These are phyloP conservation scores for Oligia strigilis DNA, from an alignment of 2,888 invertebrate species.

Conservation along the genomic window DNA sequence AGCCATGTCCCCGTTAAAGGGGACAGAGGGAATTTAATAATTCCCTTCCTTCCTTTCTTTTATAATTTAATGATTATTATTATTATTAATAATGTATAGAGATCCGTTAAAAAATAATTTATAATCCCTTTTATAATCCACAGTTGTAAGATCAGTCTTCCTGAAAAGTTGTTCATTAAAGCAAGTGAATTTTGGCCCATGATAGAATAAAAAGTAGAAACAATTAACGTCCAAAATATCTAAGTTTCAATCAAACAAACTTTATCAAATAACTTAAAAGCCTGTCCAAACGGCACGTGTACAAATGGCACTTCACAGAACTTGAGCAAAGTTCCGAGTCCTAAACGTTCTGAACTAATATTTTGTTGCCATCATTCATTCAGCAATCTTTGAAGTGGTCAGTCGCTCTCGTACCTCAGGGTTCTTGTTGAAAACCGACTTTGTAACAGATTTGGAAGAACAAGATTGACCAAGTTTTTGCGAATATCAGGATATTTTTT, in stretches of 20 bases:
- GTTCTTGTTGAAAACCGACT: slow-evolving; percentile 70
- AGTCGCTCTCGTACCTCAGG: slow-evolving; percentile 35
- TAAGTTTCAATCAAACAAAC: slow-evolving; percentile 19
- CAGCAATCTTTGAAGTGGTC: slow-evolving; percentile 70
- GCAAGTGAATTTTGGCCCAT: background rate
- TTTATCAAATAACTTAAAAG: slow-evolving; percentile 28
- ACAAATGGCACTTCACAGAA: slow-evolving; percentile 34
- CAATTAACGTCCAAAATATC: background rate
- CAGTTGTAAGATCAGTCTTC: background rate
- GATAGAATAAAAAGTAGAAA: background rate
- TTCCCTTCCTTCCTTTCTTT: no score
- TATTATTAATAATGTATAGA: no score
- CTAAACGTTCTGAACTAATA: slow-evolving; percentile 33
- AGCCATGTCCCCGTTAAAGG: no score
- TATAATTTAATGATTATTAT: no score
- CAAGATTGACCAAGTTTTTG: slow-evolving; percentile 14
- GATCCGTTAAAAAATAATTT: background rate
- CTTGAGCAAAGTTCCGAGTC: slow-evolving; percentile 27
- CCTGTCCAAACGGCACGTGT: slow-evolving; percentile 3
- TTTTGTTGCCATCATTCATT: slow-evolving; percentile 51
- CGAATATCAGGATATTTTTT: slow-evolving; percentile 8
- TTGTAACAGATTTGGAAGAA: slow-evolving; percentile 68
- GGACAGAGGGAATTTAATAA: no score
- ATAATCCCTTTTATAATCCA: background rate
- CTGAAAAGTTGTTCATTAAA: background rate